phyloP scores from a whole-genome alignment of 2,888 invertebrate species.

The Cryptosula pallasiana region DNA sequence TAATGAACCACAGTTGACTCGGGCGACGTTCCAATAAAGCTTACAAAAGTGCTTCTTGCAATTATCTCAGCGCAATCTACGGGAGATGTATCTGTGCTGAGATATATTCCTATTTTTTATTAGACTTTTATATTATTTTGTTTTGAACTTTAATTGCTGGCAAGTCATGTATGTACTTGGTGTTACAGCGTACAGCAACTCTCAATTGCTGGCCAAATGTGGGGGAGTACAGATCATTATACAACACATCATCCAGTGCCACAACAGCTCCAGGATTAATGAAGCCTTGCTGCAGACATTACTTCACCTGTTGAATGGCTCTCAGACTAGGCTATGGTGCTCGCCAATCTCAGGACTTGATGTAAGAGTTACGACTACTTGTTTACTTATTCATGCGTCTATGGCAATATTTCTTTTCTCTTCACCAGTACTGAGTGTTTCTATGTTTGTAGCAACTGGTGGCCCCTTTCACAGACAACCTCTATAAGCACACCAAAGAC shows the following conservation, averaged over 20 bases:
- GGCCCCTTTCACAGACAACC: slow-evolving; percentile 89
- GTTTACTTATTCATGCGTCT: background rate
- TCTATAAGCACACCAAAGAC: slow-evolving; percentile 43
- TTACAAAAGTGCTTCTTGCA: too few species aligned
- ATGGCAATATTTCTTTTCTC: background rate
- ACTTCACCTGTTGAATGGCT: slow-evolving; percentile 77
- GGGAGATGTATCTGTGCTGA: too few species aligned
- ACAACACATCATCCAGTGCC: slow-evolving; percentile 76
- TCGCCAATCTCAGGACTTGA: slow-evolving; percentile 63
- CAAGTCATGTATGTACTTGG: too few species aligned
- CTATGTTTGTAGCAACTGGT: slow-evolving; percentile 70
- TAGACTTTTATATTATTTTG: too few species aligned
- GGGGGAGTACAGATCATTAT: slow-evolving; percentile 70
- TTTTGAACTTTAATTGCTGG: too few species aligned
- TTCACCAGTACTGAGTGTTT: background rate
- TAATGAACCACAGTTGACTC: too few species aligned
- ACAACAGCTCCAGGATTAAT: slow-evolving; percentile 79
- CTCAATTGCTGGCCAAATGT: slow-evolving; percentile 54
- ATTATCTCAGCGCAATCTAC: too few species aligned
- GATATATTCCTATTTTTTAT: too few species aligned
- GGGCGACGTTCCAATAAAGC: too few species aligned
- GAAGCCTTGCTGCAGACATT: slow-evolving; percentile 85
- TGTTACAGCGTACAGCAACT: slow-evolving; percentile 68
- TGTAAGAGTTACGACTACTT: slow-evolving; percentile 34
- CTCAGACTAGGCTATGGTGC: slow-evolving; percentile 69